phyloP scores from a whole-genome alignment of 1,140 invertebrate species.

The Calycopis cecrops region DNA sequence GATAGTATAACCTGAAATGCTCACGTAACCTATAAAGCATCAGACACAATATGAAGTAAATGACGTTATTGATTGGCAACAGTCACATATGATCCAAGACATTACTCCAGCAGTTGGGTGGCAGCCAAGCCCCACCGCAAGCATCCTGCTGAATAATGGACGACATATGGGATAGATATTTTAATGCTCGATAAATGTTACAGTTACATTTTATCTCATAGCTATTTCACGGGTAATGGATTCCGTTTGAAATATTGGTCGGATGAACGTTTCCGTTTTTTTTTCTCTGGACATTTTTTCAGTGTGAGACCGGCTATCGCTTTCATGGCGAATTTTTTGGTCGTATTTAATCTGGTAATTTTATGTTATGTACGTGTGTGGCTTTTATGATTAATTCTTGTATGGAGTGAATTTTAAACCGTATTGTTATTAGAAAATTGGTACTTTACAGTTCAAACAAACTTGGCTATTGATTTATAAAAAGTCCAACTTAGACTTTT shows the following conservation, averaged over 20 bases:
- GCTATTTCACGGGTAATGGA: conserved; percentile 7
- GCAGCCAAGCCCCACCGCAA: conserved; percentile 24
- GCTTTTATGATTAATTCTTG: too few relatives aligned
- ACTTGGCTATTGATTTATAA: too few relatives aligned
- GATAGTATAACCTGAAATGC: too few relatives aligned
- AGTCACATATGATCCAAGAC: conserved; percentile 22
- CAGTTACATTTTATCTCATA: conserved; percentile 24
- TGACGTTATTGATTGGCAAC: neutral
- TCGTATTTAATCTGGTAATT: too few relatives aligned
- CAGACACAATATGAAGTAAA: too few relatives aligned
- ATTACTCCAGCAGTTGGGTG: conserved; percentile 23
- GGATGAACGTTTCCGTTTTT: neutral
- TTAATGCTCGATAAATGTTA: conserved; percentile 29
- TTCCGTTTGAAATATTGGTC: neutral
- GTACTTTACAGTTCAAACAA: too few relatives aligned
- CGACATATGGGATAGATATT: conserved; percentile 24
- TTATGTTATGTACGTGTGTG: too few relatives aligned
- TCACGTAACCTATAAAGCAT: too few relatives aligned
- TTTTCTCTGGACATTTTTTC: neutral
- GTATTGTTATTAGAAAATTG: too few relatives aligned
- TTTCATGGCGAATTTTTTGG: too few relatives aligned
- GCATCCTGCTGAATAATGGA: conserved; percentile 25
- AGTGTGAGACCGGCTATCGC: neutral
- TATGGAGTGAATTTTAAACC: too few relatives aligned
- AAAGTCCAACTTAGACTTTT: too few relatives aligned